These are phyloP conservation scores for Calephelis perditalis DNA, from an alignment of 2,888 invertebrate species.

Conservation along the genomic window DNA sequence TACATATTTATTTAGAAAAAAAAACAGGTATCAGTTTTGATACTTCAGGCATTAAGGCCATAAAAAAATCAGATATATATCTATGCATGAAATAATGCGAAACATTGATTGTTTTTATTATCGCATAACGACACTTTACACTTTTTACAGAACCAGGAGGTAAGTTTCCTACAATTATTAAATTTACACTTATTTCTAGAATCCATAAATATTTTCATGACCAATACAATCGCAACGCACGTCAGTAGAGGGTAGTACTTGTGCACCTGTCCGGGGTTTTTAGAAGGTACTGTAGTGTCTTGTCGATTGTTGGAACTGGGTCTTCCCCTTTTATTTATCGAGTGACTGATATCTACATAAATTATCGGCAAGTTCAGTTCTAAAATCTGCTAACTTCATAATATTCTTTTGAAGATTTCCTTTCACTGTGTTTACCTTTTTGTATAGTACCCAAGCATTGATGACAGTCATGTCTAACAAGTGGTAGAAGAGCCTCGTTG, in stretches of 20 bases:
- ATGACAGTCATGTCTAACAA: constrained; percentile 40
- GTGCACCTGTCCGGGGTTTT: constrained; percentile 36
- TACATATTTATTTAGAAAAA: constrained; percentile 36
- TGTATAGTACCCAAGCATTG: constrained; percentile 40
- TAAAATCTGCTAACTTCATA: constrained; percentile 38
- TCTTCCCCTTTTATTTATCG: constrained; percentile 38
- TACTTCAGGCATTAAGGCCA: constrained; percentile 37
- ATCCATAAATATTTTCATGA: constrained; percentile 37
- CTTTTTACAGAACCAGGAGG: constrained; percentile 37
- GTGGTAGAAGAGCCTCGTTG: constrained; percentile 37
- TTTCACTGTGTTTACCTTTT: constrained; percentile 38
- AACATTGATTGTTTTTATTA: constrained; percentile 40
- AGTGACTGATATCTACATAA: constrained; percentile 36
- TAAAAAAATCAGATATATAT: constrained; percentile 33
- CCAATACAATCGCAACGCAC: constrained; percentile 37
- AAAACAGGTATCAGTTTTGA: constrained; percentile 37
- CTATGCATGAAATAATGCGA: constrained; percentile 38
- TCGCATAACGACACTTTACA: constrained; percentile 39
- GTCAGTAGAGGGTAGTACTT: constrained; percentile 37
- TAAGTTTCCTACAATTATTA: constrained; percentile 38
- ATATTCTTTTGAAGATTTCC: constrained; percentile 36
- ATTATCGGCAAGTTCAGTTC: constrained; percentile 38
- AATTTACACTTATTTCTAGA: constrained; percentile 38
- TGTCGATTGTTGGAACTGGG: constrained; percentile 35
- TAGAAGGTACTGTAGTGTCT: constrained; percentile 34